Percentiles rank a stretch among this genome's conserved stretches.
Conservation (phyloP, 2,888 invertebrate genomes). For the Parnassius apollo region DNA sequence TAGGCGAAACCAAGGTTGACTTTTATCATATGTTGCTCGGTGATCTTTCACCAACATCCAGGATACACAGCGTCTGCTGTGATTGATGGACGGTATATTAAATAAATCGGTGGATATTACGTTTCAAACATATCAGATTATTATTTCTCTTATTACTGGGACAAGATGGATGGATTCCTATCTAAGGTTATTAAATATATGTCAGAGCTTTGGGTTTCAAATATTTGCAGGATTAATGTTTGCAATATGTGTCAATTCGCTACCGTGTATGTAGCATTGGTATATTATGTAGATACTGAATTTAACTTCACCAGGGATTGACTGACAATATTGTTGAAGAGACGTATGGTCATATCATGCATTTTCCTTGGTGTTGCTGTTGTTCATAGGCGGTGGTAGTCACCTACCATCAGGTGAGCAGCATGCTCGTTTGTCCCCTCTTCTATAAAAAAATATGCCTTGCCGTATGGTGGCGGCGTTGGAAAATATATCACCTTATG, state of each 20-base stretch:
- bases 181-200: constrained; percentile 40
- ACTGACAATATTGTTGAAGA: neutral
- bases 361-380: too few relatives aligned
- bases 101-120: constrained; percentile 74
- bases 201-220: neutral
- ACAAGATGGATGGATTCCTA: constrained; percentile 66
- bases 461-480: too few relatives aligned
- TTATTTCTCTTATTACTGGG: constrained; percentile 63
- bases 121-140: constrained; percentile 71
- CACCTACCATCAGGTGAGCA: too few relatives aligned
- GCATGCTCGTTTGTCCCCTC: too few relatives aligned
- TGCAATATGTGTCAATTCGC: neutral
- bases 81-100: constrained; percentile 76
- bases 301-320: neutral
- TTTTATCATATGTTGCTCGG: constrained; percentile 61
- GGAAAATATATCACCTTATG: too few relatives aligned
- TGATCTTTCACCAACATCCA: constrained; percentile 66
- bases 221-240: constrained; percentile 10
- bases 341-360: neutral
- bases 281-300: neutral
- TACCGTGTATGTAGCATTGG: neutral
- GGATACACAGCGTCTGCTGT: constrained; percentile 53
- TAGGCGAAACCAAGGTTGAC: constrained; percentile 35
- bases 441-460: too few relatives aligned
- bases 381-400: too few relatives aligned